Evolutionary conservation across 1,140 invertebrate species (phyloP), one percentile per base, ranked within the genome.

Genomic region (Drosophila nebulosa): DNA sequence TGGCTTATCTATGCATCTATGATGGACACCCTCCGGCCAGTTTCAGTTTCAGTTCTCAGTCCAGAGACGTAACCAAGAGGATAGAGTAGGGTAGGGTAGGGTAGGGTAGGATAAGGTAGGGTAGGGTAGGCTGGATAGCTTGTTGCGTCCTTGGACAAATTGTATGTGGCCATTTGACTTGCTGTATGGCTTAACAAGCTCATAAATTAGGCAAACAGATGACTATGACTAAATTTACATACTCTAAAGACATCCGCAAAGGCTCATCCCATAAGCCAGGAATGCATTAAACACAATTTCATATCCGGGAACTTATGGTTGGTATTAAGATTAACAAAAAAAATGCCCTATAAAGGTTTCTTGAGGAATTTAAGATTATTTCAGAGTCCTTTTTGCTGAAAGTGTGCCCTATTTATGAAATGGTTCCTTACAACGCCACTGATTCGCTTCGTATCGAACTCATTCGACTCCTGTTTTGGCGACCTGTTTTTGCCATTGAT

Each of bases 1-100:
- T 86, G 64, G 74, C 78, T 73, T 86, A 78, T 81, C 78, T 81
- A 86, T 86, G 63, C 68, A 74, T 64, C 46, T 62, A 61, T 78
- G 61, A 76, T 57, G 52, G 56, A 30, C n/a, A 24, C 21, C 36
- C 35, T 59, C 26, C 12, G 42, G 22, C 26, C 16, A 36, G n/a
- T 32, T 4, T 3, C 10, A 24, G 53, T 59, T 42, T 24, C 69
- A 69, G 56, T 76, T 75, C 71, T n/a, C 53, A 72, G 60, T 36
- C 58, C 39, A 46, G 39, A 7, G 39, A 21, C 39, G 16, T 46
- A 46, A 21, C 39, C 16, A 18, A 46, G 39, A 10, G 39, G 39
- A 6, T 4, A 3, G n/a, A 14, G 14, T 12, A 2, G 5, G 36
- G 1, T 5, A 5, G 4, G 1, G 1, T 18, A 2, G 5, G 36